Conservation (phyloP, 2,113 vertebrate species). For the Neodon shergylaensis region DNA sequence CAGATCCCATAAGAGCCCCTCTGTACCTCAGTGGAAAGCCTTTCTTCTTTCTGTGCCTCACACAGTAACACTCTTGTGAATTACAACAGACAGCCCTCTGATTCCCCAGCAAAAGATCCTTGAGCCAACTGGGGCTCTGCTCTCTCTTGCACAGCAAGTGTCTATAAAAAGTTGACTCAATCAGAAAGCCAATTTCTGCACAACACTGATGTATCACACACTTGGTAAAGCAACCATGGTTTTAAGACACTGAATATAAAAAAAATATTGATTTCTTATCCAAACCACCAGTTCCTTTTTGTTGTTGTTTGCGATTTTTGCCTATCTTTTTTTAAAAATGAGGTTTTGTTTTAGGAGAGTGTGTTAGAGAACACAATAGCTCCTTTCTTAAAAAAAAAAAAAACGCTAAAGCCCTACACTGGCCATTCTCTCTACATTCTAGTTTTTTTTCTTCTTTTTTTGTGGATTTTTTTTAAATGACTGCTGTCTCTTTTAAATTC, state of each 20-base stretch:
- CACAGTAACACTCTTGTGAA: constrained; percentile 62
- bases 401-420: background rate
- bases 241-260: constrained; percentile 62
- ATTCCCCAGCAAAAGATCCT: constrained; percentile 57
- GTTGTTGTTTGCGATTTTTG: background rate
- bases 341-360: constrained; percentile 8
- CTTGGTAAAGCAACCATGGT: constrained; percentile 43
- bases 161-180: constrained; percentile 41
- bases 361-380: background rate
- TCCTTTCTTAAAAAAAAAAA: background rate
- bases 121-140: constrained; percentile 23
- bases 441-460: background rate
- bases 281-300: background rate
- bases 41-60: constrained; percentile 20
- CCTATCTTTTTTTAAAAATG: background rate
- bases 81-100: constrained; percentile 55
- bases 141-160: constrained; percentile 9
- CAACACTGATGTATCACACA: constrained; percentile 40
- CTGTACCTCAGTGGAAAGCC: constrained; percentile 43
- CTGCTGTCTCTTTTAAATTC: background rate
- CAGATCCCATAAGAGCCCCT: constrained; percentile 37
- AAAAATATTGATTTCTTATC: constrained; percentile 22
- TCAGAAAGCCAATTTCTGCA: constrained; percentile 65
- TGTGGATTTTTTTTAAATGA: background rate
- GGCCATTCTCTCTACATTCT: background rate